A percentile compares a stretch with the other conserved stretches of the same genome.
Conservation (phyloP, 2,113 vertebrate species). For the Porphyrio hochstetteri region DNA sequence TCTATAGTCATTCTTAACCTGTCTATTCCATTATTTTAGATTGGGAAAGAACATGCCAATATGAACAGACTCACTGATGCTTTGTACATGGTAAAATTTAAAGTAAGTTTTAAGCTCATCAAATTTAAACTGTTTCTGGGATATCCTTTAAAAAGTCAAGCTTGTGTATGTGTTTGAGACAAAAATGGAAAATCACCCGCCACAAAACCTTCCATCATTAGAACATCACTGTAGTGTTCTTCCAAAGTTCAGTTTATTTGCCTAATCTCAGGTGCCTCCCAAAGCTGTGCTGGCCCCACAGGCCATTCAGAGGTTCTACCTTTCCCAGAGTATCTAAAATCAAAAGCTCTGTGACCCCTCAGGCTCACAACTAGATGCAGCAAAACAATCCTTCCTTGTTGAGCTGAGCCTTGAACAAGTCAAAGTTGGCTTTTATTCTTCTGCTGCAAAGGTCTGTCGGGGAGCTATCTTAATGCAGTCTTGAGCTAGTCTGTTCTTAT, state of each 20-base stretch:
- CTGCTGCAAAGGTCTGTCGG: background rate
- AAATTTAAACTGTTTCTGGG: background rate
- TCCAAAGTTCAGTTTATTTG: background rate
- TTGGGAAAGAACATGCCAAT: conserved; percentile 83
- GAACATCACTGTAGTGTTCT: background rate
- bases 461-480: background rate
- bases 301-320: background rate
- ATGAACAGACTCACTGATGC: conserved; percentile 92
- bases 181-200: background rate
- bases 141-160: background rate
- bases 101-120: conserved; percentile 76
- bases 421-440: background rate
- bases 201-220: background rate
- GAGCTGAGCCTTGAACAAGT: background rate
- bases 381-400: background rate
- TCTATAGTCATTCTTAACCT: background rate
- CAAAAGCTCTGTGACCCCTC: background rate
- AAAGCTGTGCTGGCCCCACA: background rate
- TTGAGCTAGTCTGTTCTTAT: background rate
- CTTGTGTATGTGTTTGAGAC: background rate
- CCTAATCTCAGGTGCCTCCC: background rate
- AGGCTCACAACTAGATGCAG: background rate
- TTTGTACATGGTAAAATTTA: conserved; percentile 95
- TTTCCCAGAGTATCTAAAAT: background rate
- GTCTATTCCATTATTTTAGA: conserved; percentile 71